Evolutionary conservation across 2,113 vertebrate genomes (phyloP).

Genomic region (Ailuropoda melanoleuca): DNA sequence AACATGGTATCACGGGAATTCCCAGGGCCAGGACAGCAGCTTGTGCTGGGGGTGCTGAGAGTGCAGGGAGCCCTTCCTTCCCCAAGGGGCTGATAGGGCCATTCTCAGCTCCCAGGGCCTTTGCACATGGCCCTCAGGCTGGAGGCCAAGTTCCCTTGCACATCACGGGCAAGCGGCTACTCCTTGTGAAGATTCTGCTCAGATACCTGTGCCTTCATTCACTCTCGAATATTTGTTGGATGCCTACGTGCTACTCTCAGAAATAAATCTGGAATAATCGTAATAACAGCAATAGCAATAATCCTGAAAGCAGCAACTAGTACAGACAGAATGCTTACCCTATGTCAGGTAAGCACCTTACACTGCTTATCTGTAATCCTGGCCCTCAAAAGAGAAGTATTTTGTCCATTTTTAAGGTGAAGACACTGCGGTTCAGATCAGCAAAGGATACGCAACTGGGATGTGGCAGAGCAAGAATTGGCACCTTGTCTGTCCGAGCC

Average conservation of each 20-base stretch:
- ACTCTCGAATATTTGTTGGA: not conserved
- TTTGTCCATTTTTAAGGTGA: not conserved
- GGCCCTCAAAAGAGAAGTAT: not conserved
- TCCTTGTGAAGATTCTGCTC: not conserved
- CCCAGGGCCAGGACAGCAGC: not conserved
- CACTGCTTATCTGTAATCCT: not conserved
- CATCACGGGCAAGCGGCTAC: not conserved
- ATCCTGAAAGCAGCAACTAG: not conserved
- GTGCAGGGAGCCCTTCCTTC: not conserved
- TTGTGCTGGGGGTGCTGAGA: too few relatives aligned
- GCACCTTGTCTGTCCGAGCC: not conserved
- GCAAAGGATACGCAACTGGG: not conserved
- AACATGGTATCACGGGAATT: not conserved
- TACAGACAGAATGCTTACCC: not conserved
- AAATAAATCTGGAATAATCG: not conserved
- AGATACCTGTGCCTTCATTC: not conserved
- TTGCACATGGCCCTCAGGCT: not conserved
- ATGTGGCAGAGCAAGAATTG: not conserved
- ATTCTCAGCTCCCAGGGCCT: not conserved
- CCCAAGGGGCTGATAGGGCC: not conserved
- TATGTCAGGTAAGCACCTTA: not conserved
- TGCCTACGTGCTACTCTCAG: not conserved
- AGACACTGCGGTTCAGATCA: not conserved
- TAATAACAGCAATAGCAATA: not conserved
- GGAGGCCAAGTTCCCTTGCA: too few relatives aligned